Percentiles rank a stretch among this genome's conserved stretches.
Conservation (phyloP, 2,888 invertebrate species). For the Tipula confusa region DNA sequence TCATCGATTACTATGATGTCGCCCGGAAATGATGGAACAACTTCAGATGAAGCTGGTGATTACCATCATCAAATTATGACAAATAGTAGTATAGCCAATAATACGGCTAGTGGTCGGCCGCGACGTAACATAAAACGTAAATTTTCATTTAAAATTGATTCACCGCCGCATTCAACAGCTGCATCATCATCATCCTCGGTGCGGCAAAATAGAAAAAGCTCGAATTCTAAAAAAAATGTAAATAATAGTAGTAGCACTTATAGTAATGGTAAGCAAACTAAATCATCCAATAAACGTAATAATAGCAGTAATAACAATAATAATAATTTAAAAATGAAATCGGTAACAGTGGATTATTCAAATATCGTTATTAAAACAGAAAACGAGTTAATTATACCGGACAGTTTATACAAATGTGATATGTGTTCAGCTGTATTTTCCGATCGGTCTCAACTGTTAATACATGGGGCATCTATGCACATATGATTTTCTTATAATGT, state of each 20-base stretch:
- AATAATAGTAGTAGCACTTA: neutral
- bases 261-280: constrained; percentile 14
- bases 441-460: constrained; percentile 65
- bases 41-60: neutral
- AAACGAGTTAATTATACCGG: constrained; percentile 43
- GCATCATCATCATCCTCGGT: neutral
- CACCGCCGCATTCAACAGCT: neutral
- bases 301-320: neutral
- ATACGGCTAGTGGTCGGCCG: neutral
- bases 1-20: neutral
- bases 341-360: neutral
- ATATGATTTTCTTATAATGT: constrained; percentile 47
- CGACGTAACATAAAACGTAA: neutral
- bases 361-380: constrained; percentile 39
- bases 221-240: constrained; percentile 16
- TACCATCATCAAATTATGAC: neutral
- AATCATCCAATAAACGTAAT: constrained; percentile 5
- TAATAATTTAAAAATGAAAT: neutral
- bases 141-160: constrained; percentile 27
- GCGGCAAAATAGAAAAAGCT: neutral
- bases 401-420: constrained; percentile 56
- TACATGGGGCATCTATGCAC: constrained; percentile 73
- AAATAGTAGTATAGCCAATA: neutral
- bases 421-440: constrained; percentile 76
- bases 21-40: neutral